Evolutionary conservation across 2,797 vertebrate genomes (phyloP), one percentile per base, ranked within the genome.

Genomic region (Lacerta agilis): DNA sequence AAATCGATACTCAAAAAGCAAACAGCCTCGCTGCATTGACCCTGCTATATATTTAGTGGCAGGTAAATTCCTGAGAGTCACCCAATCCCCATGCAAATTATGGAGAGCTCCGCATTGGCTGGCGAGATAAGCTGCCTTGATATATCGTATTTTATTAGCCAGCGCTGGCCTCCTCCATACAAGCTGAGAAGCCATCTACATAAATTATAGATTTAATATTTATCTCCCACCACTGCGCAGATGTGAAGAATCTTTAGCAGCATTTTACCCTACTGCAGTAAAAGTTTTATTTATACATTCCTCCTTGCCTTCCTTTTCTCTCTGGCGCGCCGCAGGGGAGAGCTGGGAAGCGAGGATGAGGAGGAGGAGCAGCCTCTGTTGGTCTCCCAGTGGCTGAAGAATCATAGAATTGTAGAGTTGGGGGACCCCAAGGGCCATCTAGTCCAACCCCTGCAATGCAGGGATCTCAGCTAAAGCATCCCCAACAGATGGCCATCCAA

Each of bases 161-260:
- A 18, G 87, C 79, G 8, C 87, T 86, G 41, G n/a, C 55, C 81
- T 83, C 55, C 77, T 79, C 86, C 0, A 5, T 79, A 13, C 71
- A 43, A 92, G 55, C 84, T 79, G 88, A 80, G 66, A 92, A 93
- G 77, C 83, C 90, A 55, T 33, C 61, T 79, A 45, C 85, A 76
- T 96, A 94, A 94, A 96, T 96, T 90, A 93, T 36, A 13, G 82
- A 2, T 71, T 41, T n/a, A 17, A 33, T 93, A 94, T 93, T 95
- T 94, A 94, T 89, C 83, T 89, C 45, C 20, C 3, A 1, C 87
- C 1, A 10, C 76, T 2, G 0, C 5, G 4, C 71, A 4, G 83
- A 83, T 8, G 29, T 69, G 92, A 88, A 86, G 90, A n/a, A 45
- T 45, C 84, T 85, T 93, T 88, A 92, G 72, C 82, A 78, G 91